phyloP scores from a whole-genome alignment of 2,888 invertebrate genomes.

The Torymus auratus region DNA sequence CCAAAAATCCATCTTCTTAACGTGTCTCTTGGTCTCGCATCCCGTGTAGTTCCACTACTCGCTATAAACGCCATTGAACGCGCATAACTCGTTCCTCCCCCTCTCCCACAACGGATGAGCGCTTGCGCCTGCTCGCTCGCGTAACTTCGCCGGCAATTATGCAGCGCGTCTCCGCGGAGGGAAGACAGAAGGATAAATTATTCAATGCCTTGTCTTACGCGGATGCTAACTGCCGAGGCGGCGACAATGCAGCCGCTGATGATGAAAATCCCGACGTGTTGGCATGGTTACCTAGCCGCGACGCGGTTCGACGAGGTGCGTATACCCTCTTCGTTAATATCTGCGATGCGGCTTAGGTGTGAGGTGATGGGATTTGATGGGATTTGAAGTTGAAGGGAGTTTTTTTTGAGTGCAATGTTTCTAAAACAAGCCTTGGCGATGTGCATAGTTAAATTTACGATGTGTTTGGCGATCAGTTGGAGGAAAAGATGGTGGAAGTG shows the following conservation, averaged over 20 bases:
- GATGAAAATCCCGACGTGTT: not conserved
- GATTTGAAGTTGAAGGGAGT: too few species aligned
- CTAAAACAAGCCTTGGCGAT: too few species aligned
- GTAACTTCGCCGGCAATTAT: constrained; percentile 45
- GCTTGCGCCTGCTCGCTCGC: not conserved
- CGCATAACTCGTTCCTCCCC: constrained; percentile 10
- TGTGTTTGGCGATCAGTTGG: too few species aligned
- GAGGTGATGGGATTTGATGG: too few species aligned
- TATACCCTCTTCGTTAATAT: too few species aligned
- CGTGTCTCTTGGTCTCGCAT: too few species aligned
- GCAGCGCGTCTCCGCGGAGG: constrained; percentile 1
- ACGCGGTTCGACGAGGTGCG: not conserved
- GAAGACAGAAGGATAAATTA: constrained; percentile 45
- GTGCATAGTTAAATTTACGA: too few species aligned
- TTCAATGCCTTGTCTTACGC: constrained; percentile 45
- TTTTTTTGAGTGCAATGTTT: too few species aligned
- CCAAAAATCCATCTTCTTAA: too few species aligned
- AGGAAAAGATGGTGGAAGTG: too few species aligned
- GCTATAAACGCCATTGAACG: constrained; percentile 20
- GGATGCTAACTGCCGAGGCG: constrained; percentile 11
- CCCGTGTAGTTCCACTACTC: not conserved
- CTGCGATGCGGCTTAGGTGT: too few species aligned
- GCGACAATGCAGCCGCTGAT: constrained; percentile 1
- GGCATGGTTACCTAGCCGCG: too few species aligned
- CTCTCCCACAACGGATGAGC: not conserved